Base-by-base conservation (phyloP, 2,888 invertebrate genomes). In the Camptogramma bilineatum region DNA sequence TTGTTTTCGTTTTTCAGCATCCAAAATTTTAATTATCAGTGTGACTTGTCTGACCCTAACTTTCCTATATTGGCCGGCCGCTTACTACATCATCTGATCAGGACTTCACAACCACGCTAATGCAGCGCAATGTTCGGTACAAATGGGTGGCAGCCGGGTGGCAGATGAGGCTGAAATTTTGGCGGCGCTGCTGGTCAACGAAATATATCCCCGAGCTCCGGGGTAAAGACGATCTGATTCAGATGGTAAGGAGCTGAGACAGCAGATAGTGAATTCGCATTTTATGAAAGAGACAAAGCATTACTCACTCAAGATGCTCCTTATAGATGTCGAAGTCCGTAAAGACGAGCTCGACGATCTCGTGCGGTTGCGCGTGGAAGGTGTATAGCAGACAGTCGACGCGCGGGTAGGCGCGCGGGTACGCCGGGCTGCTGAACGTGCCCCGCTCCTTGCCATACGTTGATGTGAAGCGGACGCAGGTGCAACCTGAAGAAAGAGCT, bases 311-410 rank as follows among this genome's bases (percentile, higher is more conserved):
- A 52, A 94, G 87, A 79, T 94, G 93, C 39, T 94, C 94, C 79
- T 95, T 95, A 76, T 95, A 95, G 66, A 97, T 94, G 86, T 97
- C 96, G 88, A 97, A 97, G 82, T 96, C 96, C 54, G 95, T 94
- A 88, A 97, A 97, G 65, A 95, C 95, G 66, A 98, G 93, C 87
- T 97, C 96, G 70, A 97, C 96, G 78, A 97, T 96, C 90, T 97
- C 96, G 82, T 96, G 95, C 17, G 95, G 94, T 66, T 95, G 95
- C 1, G 96, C 97, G 76, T 95, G 93, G 91, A 98, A 98, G 39
- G 97, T 96, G 94, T 97, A 97, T 59, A 97, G 95, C 55, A 97
- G 94, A 84, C 98, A 98, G 92, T 96, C 95, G 83, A 96, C 94
- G 77, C 95, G 95, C 63, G 96, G 95, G 88, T 97, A 97, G 63